These are phyloP conservation scores for Polypedilum vanderplanki DNA, from an alignment of 1,140 invertebrate genomes.

Conservation along the genomic window DNA sequence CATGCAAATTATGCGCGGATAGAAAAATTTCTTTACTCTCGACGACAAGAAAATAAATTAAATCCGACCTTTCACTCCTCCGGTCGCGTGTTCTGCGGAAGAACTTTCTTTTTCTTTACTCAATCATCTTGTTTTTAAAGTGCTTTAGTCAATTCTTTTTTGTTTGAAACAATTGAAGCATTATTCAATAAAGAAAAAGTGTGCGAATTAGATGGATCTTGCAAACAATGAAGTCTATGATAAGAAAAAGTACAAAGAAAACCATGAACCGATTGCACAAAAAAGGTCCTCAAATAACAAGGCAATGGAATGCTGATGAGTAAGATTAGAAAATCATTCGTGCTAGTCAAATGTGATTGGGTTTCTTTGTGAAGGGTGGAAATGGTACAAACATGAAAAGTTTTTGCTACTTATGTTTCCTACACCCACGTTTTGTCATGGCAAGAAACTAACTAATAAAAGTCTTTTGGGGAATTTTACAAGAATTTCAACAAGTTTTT, in stretches of 20 bases:
- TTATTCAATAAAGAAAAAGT: too few relatives aligned
- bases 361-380: background rate
- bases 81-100: background rate
- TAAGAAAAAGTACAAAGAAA: too few relatives aligned
- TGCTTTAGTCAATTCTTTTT: too few relatives aligned
- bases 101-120: background rate
- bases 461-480: background rate
- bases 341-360: slow-evolving; percentile 4
- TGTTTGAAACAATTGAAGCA: too few relatives aligned
- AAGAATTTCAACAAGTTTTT: slow-evolving; percentile 13
- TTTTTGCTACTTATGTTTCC: background rate
- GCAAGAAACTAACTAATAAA: background rate
- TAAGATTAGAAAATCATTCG: slow-evolving; percentile 9
- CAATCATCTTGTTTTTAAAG: background rate
- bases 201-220: too few relatives aligned
- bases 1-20: background rate
- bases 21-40: too few relatives aligned
- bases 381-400: slow-evolving; percentile 8
- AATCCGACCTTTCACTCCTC: background rate
- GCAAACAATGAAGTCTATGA: too few relatives aligned
- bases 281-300: background rate
- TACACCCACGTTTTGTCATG: too few relatives aligned
- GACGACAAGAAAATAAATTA: background rate
- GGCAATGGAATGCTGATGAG: background rate
- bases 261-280: background rate